Evolutionary conservation across 2,888 invertebrate species (phyloP).

Genomic region (Oscheius onirici): DNA sequence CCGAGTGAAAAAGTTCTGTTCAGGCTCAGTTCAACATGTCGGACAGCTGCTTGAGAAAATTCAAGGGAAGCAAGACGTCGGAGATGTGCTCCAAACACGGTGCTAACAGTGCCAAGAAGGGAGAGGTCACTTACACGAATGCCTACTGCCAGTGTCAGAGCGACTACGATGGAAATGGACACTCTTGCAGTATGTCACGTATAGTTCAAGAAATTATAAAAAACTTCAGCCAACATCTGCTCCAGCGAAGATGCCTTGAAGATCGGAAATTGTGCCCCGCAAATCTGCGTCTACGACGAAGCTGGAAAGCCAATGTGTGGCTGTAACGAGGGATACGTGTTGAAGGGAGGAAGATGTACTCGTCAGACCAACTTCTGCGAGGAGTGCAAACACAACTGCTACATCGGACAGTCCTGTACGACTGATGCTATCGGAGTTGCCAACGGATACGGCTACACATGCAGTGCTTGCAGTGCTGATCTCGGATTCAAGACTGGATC

Average conservation of each 20-base stretch:
- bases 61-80: not conserved
- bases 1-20: not conserved
- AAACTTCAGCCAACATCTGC: not conserved
- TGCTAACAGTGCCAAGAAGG: not conserved
- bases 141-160: not conserved
- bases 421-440: not conserved
- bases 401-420: constrained; percentile 8
- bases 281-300: not conserved
- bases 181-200: not conserved
- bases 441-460: not conserved
- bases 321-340: not conserved
- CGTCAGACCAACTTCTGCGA: constrained; percentile 14
- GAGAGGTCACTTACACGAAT: not conserved
- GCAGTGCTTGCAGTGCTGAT: not conserved
- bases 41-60: not conserved
- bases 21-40: not conserved
- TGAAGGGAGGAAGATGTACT: not conserved
- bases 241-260: not conserved
- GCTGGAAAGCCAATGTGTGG: not conserved
- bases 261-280: not conserved
- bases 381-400: constrained; percentile 28
- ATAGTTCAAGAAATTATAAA: not conserved
- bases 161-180: not conserved
- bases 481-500: not conserved
- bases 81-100: not conserved